A percentile compares a stretch with the other conserved stretches of the same genome.
These are phyloP conservation scores for Semaprochilodus insignis DNA, from an alignment of 2,797 vertebrate genomes.

Conservation along the genomic window DNA sequence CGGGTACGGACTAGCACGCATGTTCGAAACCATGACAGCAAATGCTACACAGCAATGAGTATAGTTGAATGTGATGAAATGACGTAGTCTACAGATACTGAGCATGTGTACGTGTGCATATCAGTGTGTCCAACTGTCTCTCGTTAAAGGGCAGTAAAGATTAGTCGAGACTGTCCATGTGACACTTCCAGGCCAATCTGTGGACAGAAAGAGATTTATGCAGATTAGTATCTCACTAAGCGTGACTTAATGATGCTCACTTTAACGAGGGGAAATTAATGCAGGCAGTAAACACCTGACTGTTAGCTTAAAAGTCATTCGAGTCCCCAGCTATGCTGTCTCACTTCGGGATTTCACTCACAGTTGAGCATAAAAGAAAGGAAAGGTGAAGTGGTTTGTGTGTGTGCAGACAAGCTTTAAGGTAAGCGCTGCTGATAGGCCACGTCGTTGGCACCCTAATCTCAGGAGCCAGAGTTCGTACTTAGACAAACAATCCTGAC, in stretches of 20 bases:
- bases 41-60: too few relatives aligned
- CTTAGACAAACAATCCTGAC: background rate
- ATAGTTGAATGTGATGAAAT: too few relatives aligned
- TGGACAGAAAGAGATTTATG: conserved; percentile 36
- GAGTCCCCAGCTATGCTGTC: background rate
- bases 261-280: background rate
- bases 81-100: too few relatives aligned
- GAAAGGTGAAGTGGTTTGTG: background rate
- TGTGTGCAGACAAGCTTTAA: too few relatives aligned
- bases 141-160: conserved; percentile 42
- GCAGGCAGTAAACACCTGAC: too few relatives aligned
- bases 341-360: background rate
- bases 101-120: too few relatives aligned
- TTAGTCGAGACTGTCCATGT: conserved; percentile 34
- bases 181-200: conserved; percentile 44
- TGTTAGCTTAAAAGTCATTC: too few relatives aligned
- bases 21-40: too few relatives aligned
- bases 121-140: background rate
- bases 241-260: conserved; percentile 25
- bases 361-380: background rate
- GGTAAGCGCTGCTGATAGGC: too few relatives aligned
- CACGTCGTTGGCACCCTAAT: too few relatives aligned
- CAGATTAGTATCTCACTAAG: conserved; percentile 54
- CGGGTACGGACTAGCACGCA: too few relatives aligned
- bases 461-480: background rate